phyloP scores from a whole-genome alignment of 1,140 invertebrate genomes.

The Scaptomyza graminum region DNA sequence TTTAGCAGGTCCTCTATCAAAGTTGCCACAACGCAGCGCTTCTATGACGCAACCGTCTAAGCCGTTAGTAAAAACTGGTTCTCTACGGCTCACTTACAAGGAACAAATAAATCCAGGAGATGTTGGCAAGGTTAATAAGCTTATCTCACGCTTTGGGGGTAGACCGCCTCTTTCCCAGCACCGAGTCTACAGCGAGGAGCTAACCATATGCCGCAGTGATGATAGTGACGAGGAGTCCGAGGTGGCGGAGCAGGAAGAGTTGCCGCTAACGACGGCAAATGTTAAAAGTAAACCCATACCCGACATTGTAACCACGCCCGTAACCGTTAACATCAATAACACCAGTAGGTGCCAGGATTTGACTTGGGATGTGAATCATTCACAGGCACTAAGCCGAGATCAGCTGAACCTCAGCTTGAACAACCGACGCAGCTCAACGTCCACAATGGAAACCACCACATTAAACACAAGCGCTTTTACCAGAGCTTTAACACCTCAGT shows the following conservation, averaged over 20 bases:
- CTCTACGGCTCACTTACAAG: conserved; percentile 72
- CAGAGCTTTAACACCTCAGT: neutral
- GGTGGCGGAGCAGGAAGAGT: neutral
- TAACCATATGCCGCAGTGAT: conserved; percentile 35
- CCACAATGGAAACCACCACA: conserved; percentile 32
- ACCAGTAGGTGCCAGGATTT: neutral
- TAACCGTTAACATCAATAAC: conserved; percentile 9
- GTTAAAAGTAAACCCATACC: conserved; percentile 41
- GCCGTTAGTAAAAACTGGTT: conserved; percentile 76
- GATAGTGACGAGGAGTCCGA: conserved; percentile 15
- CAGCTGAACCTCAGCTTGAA: conserved; percentile 34
- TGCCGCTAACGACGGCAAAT: conserved; percentile 26
- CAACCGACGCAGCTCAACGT: conserved; percentile 58
- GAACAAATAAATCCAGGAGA: conserved; percentile 71
- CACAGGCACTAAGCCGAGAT: neutral
- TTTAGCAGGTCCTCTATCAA: neutral
- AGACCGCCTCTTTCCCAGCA: conserved; percentile 53
- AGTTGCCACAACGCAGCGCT: conserved; percentile 59
- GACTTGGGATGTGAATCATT: neutral
- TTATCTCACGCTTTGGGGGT: conserved; percentile 74
- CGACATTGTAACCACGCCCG: conserved; percentile 55
- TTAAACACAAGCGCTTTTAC: neutral
- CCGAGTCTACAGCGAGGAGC: conserved; percentile 65
- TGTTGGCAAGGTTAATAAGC: conserved; percentile 77
- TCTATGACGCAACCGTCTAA: conserved; percentile 67